Percentiles rank a stretch among this genome's conserved stretches.
Evolutionary conservation across 2,888 invertebrate genomes (phyloP).

Genomic region (Lepetodrilus schrolli): DNA sequence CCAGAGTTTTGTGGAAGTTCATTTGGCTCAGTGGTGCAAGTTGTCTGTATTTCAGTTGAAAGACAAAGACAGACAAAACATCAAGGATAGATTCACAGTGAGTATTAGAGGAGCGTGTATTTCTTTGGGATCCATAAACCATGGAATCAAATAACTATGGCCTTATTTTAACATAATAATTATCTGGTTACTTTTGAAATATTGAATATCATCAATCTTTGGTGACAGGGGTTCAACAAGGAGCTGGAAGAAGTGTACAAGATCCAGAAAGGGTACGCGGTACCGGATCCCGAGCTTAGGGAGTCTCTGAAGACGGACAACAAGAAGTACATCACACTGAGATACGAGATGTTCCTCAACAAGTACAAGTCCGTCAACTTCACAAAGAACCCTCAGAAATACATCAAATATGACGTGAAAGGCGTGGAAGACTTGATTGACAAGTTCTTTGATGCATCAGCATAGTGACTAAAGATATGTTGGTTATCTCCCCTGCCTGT

Average conservation of each 20-base stretch:
- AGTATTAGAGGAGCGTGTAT: no score
- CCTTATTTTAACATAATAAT: no score
- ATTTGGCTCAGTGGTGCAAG: constrained; percentile 59
- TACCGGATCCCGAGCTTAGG: constrained; percentile 92
- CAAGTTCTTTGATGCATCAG: constrained; percentile 86
- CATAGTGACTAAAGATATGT: constrained; percentile 40
- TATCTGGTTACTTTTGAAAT: no score
- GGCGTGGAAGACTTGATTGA: constrained; percentile 89
- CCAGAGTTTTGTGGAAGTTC: no score
- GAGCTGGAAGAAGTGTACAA: constrained; percentile 93
- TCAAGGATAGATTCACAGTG: constrained; percentile 92
- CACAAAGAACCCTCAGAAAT: constrained; percentile 94
- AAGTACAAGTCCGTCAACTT: constrained; percentile 83
- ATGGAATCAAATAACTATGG: no score
- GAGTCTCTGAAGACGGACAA: constrained; percentile 92
- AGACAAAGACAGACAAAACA: constrained; percentile 88
- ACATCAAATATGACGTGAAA: constrained; percentile 90
- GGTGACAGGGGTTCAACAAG: constrained; percentile 90
- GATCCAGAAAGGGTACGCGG: constrained; percentile 90
- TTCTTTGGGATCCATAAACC: no score
- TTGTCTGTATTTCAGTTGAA: constrained; percentile 80
- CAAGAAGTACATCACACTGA: constrained; percentile 89
- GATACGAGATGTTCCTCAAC: constrained; percentile 79
- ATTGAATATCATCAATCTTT: constrained; percentile 36
- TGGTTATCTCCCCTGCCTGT: not conserved